A percentile compares a stretch with the other conserved stretches of the same genome.
These are phyloP conservation scores for Drosophila pallidifrons DNA, from an alignment of 1,140 invertebrate species.

Conservation along the genomic window DNA sequence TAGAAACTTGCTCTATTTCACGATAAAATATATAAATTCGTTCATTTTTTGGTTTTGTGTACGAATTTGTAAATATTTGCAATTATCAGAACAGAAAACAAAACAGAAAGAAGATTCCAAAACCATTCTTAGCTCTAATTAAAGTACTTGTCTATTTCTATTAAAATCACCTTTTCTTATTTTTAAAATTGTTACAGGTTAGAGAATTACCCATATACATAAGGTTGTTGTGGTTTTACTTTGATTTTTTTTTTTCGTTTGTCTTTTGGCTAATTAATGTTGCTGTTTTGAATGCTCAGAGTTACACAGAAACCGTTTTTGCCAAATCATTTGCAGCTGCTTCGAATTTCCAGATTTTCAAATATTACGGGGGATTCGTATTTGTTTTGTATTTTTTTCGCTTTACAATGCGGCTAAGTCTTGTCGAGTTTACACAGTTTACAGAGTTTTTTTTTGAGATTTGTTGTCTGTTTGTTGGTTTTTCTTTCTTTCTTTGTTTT, in stretches of 20 bases:
- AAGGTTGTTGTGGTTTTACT: conserved; percentile 16
- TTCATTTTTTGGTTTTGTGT: too few relatives aligned
- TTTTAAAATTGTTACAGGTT: too few relatives aligned
- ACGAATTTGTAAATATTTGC: too few relatives aligned
- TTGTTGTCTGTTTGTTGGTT: background rate
- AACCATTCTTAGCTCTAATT: too few relatives aligned
- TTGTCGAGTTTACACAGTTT: conserved; percentile 22
- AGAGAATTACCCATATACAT: background rate
- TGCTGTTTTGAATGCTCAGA: conserved; percentile 2
- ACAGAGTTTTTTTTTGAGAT: background rate
- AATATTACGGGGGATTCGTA: background rate
- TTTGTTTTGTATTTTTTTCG: conserved; percentile 8
- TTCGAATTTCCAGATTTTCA: conserved; percentile 3
- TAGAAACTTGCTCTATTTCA: too few relatives aligned
- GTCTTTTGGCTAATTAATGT: conserved; percentile 16
- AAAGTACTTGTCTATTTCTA: too few relatives aligned
- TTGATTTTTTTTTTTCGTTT: background rate
- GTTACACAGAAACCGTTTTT: conserved; percentile 9
- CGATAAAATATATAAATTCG: too few relatives aligned
- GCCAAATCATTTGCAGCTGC: conserved; percentile 4
- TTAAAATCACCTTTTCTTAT: too few relatives aligned
- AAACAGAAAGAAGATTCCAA: too few relatives aligned
- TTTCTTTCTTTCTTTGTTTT: background rate
- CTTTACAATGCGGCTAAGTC: conserved; percentile 18
- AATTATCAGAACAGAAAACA: too few relatives aligned